phyloP scores from a whole-genome alignment of 2,888 invertebrate genomes.

The Mimachlamys varia region DNA sequence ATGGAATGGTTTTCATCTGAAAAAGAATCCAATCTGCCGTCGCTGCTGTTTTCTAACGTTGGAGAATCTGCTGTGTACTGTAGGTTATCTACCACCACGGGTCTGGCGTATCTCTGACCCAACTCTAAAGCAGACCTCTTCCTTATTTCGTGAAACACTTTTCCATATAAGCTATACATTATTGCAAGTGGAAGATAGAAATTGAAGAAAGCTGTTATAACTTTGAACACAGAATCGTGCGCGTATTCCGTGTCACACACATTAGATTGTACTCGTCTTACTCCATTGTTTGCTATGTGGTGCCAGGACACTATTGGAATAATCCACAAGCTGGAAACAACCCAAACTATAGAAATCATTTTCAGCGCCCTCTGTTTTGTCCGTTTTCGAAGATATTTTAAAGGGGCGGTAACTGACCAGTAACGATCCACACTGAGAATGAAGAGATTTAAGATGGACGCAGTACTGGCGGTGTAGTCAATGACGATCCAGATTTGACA shows the following conservation, averaged over 20 bases:
- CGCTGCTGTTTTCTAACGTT: conserved; percentile 51
- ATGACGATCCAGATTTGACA: conserved; percentile 85
- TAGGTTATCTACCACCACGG: neutral
- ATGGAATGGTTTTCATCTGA: conserved; percentile 24
- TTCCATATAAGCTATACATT: conserved; percentile 82
- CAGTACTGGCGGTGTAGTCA: conserved; percentile 85
- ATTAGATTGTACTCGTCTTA: conserved; percentile 73
- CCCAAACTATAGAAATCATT: conserved; percentile 83
- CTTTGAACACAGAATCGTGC: conserved; percentile 82
- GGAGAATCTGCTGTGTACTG: conserved; percentile 46
- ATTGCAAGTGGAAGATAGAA: conserved; percentile 83
- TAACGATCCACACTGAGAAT: conserved; percentile 81
- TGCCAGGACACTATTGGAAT: conserved; percentile 83
- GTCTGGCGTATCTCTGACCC: conserved; percentile 68
- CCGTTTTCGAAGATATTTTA: conserved; percentile 82
- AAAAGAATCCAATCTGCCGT: conserved; percentile 54
- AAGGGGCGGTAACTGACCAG: conserved; percentile 83
- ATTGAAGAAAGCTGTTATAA: conserved; percentile 83
- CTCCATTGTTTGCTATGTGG: conserved; percentile 78
- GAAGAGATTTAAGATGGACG: conserved; percentile 85
- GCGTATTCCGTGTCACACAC: conserved; percentile 83
- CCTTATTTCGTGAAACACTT: conserved; percentile 82
- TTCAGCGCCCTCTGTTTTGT: conserved; percentile 82
- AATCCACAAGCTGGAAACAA: conserved; percentile 82
- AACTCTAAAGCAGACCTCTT: conserved; percentile 81